A percentile compares a stretch with the other conserved stretches of the same genome.
Evolutionary conservation across 2,888 invertebrate genomes (phyloP).

Genomic region (Campaea margaritaria): DNA sequence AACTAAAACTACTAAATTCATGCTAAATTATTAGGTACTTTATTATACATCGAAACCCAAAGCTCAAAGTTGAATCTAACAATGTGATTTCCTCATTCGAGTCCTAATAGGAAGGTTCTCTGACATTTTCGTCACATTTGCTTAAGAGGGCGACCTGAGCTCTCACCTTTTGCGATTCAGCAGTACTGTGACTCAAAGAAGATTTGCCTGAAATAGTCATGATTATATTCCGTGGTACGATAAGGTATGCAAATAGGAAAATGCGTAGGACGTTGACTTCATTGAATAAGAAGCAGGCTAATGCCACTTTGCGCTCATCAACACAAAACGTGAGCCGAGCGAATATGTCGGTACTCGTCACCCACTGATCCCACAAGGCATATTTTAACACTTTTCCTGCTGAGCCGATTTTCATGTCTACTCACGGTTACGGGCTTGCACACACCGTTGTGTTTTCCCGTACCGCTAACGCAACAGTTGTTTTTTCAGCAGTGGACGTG

Average conservation of each 20-base stretch:
- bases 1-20: no score
- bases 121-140: constrained; percentile 17
- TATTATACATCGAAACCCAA: not conserved
- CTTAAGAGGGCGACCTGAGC: constrained; percentile 2
- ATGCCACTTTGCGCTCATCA: constrained; percentile 6
- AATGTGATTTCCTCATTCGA: constrained; percentile 1
- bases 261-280: not conserved
- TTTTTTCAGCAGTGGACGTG: no score
- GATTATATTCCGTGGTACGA: not conserved
- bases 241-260: not conserved
- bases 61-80: constrained; percentile 7
- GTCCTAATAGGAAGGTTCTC: constrained; percentile 7
- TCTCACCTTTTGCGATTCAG: constrained; percentile 5
- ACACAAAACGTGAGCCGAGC: not conserved
- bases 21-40: no score
- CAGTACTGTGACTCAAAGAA: not conserved
- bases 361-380: not conserved
- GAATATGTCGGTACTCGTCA: no score
- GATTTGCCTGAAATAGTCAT: constrained; percentile 1
- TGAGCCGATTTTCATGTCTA: no score
- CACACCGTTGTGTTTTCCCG: no score
- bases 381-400: no score
- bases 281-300: constrained; percentile 6
- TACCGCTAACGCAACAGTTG: no score
- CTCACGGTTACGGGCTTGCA: no score